Evolutionary conservation across 2,113 vertebrate species (phyloP).

Genomic region (Phalacrocorax pelagicus): DNA sequence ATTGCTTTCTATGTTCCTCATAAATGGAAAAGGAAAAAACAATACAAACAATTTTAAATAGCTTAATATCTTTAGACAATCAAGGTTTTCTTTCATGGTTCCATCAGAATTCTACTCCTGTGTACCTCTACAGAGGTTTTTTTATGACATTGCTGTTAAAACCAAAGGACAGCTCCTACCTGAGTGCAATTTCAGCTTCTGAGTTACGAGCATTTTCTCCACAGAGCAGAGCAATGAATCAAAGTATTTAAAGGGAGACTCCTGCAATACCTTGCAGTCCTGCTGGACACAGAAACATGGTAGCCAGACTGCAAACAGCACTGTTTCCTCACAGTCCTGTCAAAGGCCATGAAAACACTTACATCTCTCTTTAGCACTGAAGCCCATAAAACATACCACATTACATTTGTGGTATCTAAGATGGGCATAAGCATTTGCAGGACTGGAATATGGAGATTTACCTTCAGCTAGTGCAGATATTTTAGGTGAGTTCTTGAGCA

Average conservation of each 20-base stretch:
- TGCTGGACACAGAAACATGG: neutral
- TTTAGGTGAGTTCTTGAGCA: neutral
- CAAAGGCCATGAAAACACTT: neutral
- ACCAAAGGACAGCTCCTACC: neutral
- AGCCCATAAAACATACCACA: neutral
- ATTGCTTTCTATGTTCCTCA: neutral
- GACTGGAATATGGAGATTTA: neutral
- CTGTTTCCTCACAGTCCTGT: neutral
- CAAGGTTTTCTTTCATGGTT: neutral
- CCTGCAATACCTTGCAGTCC: neutral
- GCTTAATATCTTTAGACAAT: neutral
- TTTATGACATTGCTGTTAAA: neutral
- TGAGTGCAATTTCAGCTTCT: neutral
- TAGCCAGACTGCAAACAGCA: neutral
- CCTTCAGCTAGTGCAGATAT: neutral
- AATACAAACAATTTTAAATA: neutral
- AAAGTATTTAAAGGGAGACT: neutral
- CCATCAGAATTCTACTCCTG: neutral
- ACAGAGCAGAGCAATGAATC: neutral
- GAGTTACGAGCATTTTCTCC: neutral
- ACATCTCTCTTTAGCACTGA: neutral
- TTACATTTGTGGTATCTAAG: neutral
- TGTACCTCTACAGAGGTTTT: neutral
- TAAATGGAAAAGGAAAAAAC: neutral
- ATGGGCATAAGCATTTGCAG: neutral